Percentiles rank a stretch among this genome's conserved stretches.
Evolutionary conservation across 2,888 invertebrate species (phyloP).

Genomic region (Nemoura dubitans): DNA sequence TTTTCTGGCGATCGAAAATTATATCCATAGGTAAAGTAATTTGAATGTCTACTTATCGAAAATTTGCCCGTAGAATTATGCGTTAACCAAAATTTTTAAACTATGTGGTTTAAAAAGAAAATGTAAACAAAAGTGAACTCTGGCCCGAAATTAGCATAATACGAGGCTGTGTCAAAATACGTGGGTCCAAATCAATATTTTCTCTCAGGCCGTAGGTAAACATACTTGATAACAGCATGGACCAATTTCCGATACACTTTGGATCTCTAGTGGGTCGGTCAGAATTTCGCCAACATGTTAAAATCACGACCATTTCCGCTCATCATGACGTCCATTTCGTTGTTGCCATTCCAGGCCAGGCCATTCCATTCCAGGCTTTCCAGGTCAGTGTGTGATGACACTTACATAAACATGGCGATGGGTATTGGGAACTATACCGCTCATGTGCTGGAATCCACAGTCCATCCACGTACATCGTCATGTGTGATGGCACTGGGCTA

Average conservation of each 20-base stretch:
- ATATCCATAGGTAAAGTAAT: not conserved
- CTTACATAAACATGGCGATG: too few relatives aligned
- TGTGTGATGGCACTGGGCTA: too few relatives aligned
- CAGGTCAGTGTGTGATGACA: not conserved
- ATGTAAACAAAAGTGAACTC: not conserved
- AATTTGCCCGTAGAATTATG: not conserved
- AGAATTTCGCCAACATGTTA: too few relatives aligned
- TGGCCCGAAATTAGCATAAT: not conserved
- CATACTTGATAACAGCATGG: too few relatives aligned
- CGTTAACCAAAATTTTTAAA: not conserved
- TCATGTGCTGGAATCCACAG: not conserved
- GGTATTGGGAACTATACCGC: too few relatives aligned
- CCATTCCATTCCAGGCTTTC: not conserved
- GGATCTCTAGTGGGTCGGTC: too few relatives aligned
- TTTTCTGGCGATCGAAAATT: not conserved
- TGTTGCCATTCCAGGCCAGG: not conserved
- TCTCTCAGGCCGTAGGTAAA: too few relatives aligned
- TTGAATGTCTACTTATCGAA: not conserved
- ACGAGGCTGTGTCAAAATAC: not conserved
- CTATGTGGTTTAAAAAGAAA: not conserved
- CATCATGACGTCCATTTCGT: not conserved
- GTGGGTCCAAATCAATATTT: not conserved
- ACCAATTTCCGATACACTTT: too few relatives aligned
- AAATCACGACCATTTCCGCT: too few relatives aligned
- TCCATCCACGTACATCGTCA: not conserved